phyloP scores from a whole-genome alignment of 2,797 vertebrate species.

The Acanthopagrus latus region DNA sequence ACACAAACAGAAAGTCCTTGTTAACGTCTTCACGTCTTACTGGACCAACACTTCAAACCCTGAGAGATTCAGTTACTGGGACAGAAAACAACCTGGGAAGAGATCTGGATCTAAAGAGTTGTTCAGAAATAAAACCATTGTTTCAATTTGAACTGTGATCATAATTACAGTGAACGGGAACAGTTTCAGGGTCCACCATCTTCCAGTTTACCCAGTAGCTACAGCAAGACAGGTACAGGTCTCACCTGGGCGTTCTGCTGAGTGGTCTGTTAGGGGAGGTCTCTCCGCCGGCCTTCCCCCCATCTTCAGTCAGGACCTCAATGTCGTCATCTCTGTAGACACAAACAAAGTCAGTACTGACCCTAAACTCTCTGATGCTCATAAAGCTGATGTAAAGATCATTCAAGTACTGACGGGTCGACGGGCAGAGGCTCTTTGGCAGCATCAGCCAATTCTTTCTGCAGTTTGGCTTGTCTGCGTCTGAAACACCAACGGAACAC shows the following conservation, averaged over 20 bases:
- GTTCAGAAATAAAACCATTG: too few relatives aligned
- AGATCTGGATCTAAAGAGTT: too few relatives aligned
- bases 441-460: conserved; percentile 97
- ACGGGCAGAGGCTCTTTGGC: conserved; percentile 96
- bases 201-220: background rate
- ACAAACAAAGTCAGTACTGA: background rate
- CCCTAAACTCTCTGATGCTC: background rate
- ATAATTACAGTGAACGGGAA: background rate
- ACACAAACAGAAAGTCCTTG: background rate
- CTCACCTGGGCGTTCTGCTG: conserved; percentile 88
- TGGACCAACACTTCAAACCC: background rate
- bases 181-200: background rate
- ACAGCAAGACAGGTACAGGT: background rate
- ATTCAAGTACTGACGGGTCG: conserved; percentile 89
- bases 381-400: background rate
- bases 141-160: too few relatives aligned
- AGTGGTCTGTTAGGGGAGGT: conserved; percentile 84
- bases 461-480: conserved; percentile 93
- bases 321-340: conserved; percentile 95
- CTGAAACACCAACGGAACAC: conserved; percentile 71
- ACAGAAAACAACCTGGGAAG: background rate
- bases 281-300: conserved; percentile 88
- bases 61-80: background rate
- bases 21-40: too few relatives aligned
- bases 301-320: conserved; percentile 94